phyloP scores from a whole-genome alignment of 2,888 invertebrate species.

The Sesamia inferens region DNA sequence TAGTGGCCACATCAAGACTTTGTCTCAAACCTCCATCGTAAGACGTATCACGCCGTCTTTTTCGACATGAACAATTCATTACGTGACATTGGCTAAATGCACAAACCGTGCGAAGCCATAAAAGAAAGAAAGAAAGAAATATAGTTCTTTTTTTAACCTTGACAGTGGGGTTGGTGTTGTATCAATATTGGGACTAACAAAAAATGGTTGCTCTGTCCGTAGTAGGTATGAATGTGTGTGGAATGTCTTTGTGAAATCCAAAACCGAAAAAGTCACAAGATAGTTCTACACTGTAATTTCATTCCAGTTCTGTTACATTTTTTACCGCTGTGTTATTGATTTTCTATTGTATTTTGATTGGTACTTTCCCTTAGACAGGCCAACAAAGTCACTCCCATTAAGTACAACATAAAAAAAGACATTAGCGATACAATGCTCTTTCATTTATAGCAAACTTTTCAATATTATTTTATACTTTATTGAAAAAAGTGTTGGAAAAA shows the following conservation, averaged over 20 bases:
- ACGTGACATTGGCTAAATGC: no score
- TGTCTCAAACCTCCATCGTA: no score
- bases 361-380: not conserved
- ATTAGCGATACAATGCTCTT: constrained; percentile 10
- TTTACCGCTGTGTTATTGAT: not conserved
- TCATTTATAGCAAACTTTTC: constrained; percentile 13
- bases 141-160: no score
- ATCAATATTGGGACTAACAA: not conserved
- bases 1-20: no score
- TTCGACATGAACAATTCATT: no score
- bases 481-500: not conserved
- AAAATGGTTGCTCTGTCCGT: not conserved
- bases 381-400: not conserved
- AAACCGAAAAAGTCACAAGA: not conserved
- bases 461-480: not conserved
- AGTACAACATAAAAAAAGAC: not conserved
- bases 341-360: not conserved
- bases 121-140: no score
- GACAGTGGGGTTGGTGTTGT: constrained; percentile 10
- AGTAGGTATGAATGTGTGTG: not conserved
- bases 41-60: no score
- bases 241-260: constrained; percentile 14
- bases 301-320: not conserved
- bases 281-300: not conserved
- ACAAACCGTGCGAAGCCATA: no score